Base-by-base conservation (phyloP, 1,140 invertebrate species). In the Pteromalus puparum region DNA sequence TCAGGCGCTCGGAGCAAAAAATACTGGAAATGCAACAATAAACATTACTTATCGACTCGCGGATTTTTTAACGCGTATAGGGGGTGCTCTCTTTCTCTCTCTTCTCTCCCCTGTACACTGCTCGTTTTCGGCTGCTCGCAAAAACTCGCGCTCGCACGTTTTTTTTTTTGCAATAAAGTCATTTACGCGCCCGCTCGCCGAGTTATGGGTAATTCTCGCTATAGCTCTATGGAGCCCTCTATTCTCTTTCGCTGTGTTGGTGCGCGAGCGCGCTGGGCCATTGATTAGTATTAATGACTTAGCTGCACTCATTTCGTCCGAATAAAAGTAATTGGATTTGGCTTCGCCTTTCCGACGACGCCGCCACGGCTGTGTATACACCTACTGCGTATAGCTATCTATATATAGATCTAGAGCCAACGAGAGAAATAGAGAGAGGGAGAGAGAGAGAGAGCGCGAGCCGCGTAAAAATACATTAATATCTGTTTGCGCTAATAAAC, bases 261-360 rank as follows among this genome's bases (percentile, higher is more conserved):
- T 21, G 15, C 15, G 38, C 85, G 88, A 87, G 81, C 82, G 79
- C 86, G 87, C 85, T 81, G 79, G 84, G 83, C 90, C 92, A 93
- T 93, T 93, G 92, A 93, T 93, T 93, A 93, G 92, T 93, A 93
- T 93, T 93, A 93, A 93, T 93, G 92, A 93, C 92, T 92, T 93
- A 92, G 92, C 91, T 91, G 92, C 92, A 92, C 92, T 93, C 92
- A 93, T 93, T 93, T 93, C 89, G 90, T 92, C 91, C 92, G 92
- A 93, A 93, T 93, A 93, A 93, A 93, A 93, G 91, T 93, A 93
- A 93, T 92, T 93, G 92, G 92, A 93, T 93, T 93, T 93, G 90
- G 92, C 91, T 92, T 91, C 88, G 90, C 89, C 89, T 90, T 90
- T 89, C 88, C 88, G 88, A 89, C 87, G 89, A 85, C 87, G 87